Evolutionary conservation across 2,797 vertebrate species (phyloP), one percentile per base, ranked within the genome.

Genomic region (Notolepis coatsorum): DNA sequence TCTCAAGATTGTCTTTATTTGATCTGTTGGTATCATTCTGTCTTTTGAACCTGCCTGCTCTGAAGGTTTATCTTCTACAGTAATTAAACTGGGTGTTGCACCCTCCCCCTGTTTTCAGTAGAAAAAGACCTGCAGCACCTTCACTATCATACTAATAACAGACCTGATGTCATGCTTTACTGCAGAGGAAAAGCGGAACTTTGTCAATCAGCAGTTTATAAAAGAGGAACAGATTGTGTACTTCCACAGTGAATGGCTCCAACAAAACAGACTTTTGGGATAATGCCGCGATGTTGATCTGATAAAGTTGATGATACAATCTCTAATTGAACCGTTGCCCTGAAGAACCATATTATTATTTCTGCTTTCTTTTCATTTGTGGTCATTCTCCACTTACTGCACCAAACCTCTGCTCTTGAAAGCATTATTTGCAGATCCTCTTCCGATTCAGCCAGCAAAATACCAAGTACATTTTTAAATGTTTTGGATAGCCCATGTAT

Each of bases 101-200:
- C 20, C 18, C 24, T 21, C 12, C 2, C 5, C n/a, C n/a, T n/a
- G n/a, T n/a, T n/a, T n/a, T n/a, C n/a, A n/a, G n/a, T n/a, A n/a
- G n/a, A n/a, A n/a, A n/a, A n/a, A n/a, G n/a, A n/a, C n/a, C 30
- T 55, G 33, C 51, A 24, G 12, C 31, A 27, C n/a, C 46, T 39
- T 48, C n/a, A 38, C 20, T 73, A 49, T 17, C 23, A 38, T 6
- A 25, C 31, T 41, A 43, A 60, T 50, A 65, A 31, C 43, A 61
- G 2, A 49, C 5, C 51, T 7, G 18, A 23, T 38, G 46, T 31
- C 3, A 43, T 7, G 54, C 39, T 71, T 80, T 60, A 62, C 65
- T 9, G 70, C 58, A 73, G 61, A 48, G 2, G 57, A 74, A 78
- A 86, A 72, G 78, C 71, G 84, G 85, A 88, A 88, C 20, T 84